Evolutionary conservation across 2,888 invertebrate species (phyloP).

Genomic region (Litoditis marina): DNA sequence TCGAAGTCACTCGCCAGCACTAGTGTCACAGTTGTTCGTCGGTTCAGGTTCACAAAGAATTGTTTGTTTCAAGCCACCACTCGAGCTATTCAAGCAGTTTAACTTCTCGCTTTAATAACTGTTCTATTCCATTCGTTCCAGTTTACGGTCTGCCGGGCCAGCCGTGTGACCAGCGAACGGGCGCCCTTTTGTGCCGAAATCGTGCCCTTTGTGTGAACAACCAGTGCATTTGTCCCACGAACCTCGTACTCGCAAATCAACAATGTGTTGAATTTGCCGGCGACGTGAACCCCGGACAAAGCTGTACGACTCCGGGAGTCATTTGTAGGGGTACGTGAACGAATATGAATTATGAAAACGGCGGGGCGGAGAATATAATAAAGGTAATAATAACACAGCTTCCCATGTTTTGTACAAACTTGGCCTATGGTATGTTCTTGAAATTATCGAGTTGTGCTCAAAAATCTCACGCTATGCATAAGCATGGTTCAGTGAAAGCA

Average conservation of each 20-base stretch:
- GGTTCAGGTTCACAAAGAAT: no score
- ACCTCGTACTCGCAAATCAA: conserved; percentile 27
- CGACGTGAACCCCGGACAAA: conserved; percentile 44
- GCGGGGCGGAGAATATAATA: no score
- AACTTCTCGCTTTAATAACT: no score
- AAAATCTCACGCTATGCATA: no score
- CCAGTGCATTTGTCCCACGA: conserved; percentile 41
- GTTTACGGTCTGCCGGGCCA: conserved; percentile 37
- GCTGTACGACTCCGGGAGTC: conserved; percentile 29
- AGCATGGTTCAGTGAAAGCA: no score
- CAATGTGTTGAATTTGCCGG: conserved; percentile 32
- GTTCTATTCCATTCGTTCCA: no score
- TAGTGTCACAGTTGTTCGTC: no score
- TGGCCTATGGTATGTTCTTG: no score
- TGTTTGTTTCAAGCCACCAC: background rate
- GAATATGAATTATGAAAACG: background rate
- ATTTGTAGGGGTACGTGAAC: conserved; percentile 33
- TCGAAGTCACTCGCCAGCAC: background rate
- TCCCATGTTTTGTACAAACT: no score
- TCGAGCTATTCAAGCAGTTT: background rate
- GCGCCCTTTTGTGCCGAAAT: conserved; percentile 36
- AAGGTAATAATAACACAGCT: no score
- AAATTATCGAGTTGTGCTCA: no score
- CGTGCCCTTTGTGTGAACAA: conserved; percentile 38
- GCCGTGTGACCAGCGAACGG: conserved; percentile 36